Conservation (phyloP, 1,140 invertebrate genomes). For the Cylas formicarius region DNA sequence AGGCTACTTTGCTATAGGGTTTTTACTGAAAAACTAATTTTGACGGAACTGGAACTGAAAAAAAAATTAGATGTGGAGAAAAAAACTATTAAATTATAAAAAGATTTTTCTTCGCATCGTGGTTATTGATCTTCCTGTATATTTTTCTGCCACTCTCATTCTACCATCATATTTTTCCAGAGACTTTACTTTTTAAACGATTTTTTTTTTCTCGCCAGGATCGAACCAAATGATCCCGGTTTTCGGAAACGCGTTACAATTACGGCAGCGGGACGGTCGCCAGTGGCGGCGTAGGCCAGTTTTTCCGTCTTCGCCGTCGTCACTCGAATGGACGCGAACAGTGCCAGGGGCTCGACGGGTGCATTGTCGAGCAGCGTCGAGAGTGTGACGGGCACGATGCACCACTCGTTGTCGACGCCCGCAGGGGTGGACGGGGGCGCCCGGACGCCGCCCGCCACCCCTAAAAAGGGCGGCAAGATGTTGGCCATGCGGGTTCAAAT, state of each 20-base stretch:
- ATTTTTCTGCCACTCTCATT: not conserved
- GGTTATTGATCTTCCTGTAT: not conserved
- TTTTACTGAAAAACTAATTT: too few relatives aligned
- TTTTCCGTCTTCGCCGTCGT: not conserved
- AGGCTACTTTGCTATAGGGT: too few relatives aligned
- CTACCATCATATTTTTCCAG: not conserved
- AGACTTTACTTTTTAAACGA: too few relatives aligned
- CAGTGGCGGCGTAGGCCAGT: not conserved
- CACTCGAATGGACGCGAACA: slow-evolving; percentile 21
- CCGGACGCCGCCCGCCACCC: slow-evolving; percentile 63
- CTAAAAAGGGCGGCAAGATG: slow-evolving; percentile 79
- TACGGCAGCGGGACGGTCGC: not conserved
- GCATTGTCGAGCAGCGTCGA: slow-evolving; percentile 36
- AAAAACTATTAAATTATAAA: too few relatives aligned
- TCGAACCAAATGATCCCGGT: too few relatives aligned
- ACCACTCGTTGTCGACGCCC: slow-evolving; percentile 76
- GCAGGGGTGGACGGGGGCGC: slow-evolving; percentile 62
- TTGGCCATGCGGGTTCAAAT: slow-evolving; percentile 78
- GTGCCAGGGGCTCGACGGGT: slow-evolving; percentile 36
- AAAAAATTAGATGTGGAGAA: too few relatives aligned
- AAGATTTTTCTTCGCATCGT: too few relatives aligned
- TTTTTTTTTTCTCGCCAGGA: too few relatives aligned
- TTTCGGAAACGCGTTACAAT: too few relatives aligned
- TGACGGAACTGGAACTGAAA: too few relatives aligned
- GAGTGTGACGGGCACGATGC: slow-evolving; percentile 44